These are phyloP conservation scores for Diachasma alloeum DNA, from an alignment of 1,140 invertebrate genomes.

Conservation along the genomic window DNA sequence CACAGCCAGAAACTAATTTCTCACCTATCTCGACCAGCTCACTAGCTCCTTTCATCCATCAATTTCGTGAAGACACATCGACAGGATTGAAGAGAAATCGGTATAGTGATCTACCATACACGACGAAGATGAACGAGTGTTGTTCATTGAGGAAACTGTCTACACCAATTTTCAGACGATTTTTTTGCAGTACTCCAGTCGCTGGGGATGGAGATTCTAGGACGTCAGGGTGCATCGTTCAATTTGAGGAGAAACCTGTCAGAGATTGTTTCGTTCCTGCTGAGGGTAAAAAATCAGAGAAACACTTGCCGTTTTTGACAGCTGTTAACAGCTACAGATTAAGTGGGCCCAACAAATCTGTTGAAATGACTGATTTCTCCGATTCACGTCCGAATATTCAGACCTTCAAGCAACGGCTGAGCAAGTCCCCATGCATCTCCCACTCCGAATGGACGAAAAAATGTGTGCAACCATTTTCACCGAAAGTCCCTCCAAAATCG, in stretches of 20 bases:
- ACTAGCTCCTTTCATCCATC: neutral
- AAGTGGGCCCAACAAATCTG: neutral
- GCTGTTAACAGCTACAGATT: neutral
- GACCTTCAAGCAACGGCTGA: constrained; percentile 38
- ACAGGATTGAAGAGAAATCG: neutral
- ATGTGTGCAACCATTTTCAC: neutral
- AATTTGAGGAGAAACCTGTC: neutral
- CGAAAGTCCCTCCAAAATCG: constrained; percentile 3
- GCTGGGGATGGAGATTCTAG: neutral
- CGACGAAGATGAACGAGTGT: constrained; percentile 4
- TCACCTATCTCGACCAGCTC: neutral
- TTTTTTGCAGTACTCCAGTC: neutral
- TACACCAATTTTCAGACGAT: neutral
- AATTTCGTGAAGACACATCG: neutral
- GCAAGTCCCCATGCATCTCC: constrained; percentile 34
- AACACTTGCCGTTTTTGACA: constrained; percentile 16
- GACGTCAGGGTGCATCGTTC: constrained; percentile 29
- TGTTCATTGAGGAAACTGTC: neutral
- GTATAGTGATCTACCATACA: neutral
- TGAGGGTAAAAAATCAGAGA: constrained; percentile 15
- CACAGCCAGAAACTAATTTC: constrained; percentile 1
- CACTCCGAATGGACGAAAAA: constrained; percentile 16
- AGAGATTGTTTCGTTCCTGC: constrained; percentile 18
- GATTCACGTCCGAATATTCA: constrained; percentile 27
- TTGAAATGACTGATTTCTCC: neutral